A percentile compares a stretch with the other conserved stretches of the same genome.
Conservation (phyloP, 1,140 invertebrate genomes). For the Alviniconcha marisindica region DNA sequence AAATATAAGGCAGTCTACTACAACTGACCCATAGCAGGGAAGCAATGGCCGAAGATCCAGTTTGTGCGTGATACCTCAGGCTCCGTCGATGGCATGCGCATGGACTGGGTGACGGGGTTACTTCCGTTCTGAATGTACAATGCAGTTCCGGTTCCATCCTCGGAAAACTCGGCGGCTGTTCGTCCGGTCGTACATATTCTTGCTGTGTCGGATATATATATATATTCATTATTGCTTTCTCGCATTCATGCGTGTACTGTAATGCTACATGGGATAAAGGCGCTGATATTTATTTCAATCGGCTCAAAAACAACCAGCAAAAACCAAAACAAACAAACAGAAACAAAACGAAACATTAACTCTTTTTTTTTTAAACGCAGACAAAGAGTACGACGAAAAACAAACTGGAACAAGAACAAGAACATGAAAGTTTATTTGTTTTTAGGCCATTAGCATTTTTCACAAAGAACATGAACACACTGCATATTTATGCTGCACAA, state of each 20-base stretch:
- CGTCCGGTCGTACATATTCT: slow-evolving; percentile 58
- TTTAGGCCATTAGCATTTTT: too few relatives aligned
- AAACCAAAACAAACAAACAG: too few relatives aligned
- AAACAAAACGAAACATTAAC: too few relatives aligned
- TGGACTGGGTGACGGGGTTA: slow-evolving; percentile 54
- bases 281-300: too few relatives aligned
- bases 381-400: too few relatives aligned
- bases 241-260: background rate
- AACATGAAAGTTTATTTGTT: too few relatives aligned
- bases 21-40: slow-evolving; percentile 35
- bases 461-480: too few relatives aligned
- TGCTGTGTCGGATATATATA: slow-evolving; percentile 38
- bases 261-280: background rate
- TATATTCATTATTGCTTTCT: background rate
- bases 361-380: too few relatives aligned
- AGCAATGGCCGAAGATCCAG: slow-evolving; percentile 72
- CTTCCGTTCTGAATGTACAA: slow-evolving; percentile 71
- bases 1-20: too few relatives aligned
- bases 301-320: too few relatives aligned
- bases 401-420: too few relatives aligned
- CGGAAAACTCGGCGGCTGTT: slow-evolving; percentile 41
- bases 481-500: too few relatives aligned
- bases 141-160: slow-evolving; percentile 63
- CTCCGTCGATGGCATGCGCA: slow-evolving; percentile 59
- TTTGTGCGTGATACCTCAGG: slow-evolving; percentile 45